Conservation (phyloP, 2,113 vertebrate species). For the Thalassarche chlororhynchos region DNA sequence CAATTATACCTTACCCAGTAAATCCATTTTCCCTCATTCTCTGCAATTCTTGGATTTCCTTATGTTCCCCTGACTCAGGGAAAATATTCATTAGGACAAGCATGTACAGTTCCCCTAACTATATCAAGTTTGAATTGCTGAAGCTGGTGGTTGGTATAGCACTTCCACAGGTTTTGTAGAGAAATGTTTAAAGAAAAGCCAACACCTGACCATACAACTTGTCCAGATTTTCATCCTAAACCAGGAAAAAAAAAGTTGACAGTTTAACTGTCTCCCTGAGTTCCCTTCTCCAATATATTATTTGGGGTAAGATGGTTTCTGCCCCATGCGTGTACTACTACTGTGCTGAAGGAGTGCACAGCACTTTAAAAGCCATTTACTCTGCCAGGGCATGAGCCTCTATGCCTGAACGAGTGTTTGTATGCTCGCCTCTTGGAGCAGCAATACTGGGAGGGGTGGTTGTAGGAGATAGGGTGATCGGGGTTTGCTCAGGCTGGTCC, state of each 20-base stretch:
- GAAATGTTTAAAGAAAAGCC: not conserved
- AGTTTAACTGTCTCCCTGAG: not conserved
- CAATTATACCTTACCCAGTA: constrained; percentile 45
- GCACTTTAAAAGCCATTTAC: not conserved
- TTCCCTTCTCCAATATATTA: not conserved
- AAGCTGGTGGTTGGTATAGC: not conserved
- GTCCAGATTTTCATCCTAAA: not conserved
- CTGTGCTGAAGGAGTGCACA: not conserved
- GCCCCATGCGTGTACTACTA: not conserved
- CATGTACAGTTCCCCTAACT: not conserved
- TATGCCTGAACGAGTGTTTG: not conserved
- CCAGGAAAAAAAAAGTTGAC: not conserved
- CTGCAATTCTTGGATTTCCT: constrained; percentile 29
- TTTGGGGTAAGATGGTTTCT: not conserved
- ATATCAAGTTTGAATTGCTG: not conserved
- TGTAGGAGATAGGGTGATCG: too few species aligned
- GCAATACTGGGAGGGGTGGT: not conserved
- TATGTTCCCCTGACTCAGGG: constrained; percentile 4
- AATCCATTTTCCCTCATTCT: constrained; percentile 12
- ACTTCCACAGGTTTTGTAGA: not conserved
- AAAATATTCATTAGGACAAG: constrained; percentile 39
- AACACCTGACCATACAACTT: not conserved
- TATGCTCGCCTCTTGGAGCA: fast-evolving
- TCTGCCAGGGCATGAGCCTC: not conserved
- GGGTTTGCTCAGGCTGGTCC: not conserved